Conservation (phyloP, 2,113 vertebrate species). For the Ibidorhyncha struthersii region DNA sequence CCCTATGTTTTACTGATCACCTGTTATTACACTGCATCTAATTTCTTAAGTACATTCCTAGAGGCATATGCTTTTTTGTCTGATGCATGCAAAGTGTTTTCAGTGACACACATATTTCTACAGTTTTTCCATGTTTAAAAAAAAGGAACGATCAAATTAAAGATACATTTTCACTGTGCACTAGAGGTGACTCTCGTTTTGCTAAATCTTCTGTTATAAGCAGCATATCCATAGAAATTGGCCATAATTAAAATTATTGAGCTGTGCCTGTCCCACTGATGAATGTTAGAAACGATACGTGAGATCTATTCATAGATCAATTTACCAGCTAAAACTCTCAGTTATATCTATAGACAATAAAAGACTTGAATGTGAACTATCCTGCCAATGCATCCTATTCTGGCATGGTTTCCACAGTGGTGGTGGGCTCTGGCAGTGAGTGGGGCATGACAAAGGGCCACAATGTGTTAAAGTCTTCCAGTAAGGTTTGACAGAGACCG, state of each 20-base stretch:
- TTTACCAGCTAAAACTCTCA: neutral
- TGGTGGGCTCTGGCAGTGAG: neutral
- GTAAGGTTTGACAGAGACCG: neutral
- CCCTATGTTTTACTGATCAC: neutral
- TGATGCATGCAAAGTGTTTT: neutral
- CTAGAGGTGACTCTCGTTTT: neutral
- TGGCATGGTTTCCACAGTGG: neutral
- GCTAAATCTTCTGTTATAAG: neutral
- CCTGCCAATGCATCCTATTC: neutral
- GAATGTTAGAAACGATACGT: neutral
- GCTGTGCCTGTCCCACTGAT: neutral
- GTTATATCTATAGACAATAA: neutral
- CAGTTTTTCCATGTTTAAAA: neutral
- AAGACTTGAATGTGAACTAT: neutral
- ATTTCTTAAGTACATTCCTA: neutral
- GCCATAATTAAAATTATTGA: neutral
- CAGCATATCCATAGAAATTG: neutral
- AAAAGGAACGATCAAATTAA: neutral
- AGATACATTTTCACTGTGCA: neutral
- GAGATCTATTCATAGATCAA: neutral
- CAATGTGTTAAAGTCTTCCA: neutral
- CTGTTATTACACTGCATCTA: rapidly evolving
- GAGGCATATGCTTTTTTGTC: neutral
- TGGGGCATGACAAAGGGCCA: neutral
- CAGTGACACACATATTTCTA: neutral